Evolutionary conservation across 2,113 vertebrate species (phyloP).

Genomic region (Bubo bubo): DNA sequence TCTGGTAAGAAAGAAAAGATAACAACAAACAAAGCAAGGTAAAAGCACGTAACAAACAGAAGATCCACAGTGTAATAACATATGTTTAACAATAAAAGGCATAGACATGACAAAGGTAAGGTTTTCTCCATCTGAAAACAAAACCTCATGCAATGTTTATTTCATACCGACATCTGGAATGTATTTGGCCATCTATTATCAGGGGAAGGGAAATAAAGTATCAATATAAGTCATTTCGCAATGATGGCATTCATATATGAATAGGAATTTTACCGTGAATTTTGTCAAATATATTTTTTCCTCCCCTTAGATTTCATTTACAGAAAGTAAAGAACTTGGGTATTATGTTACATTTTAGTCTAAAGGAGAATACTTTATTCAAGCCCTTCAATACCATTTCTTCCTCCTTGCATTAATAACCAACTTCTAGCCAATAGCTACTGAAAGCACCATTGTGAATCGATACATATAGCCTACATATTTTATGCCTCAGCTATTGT

Average conservation of each 20-base stretch:
- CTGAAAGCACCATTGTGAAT: constrained; percentile 30
- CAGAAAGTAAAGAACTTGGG: neutral
- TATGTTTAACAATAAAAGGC: neutral
- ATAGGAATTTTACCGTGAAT: neutral
- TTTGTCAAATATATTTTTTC: neutral
- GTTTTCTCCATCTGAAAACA: constrained; percentile 17
- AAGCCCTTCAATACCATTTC: constrained; percentile 1
- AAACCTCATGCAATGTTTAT: constrained; percentile 25
- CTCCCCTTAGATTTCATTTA: neutral
- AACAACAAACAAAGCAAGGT: neutral
- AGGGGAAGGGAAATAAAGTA: neutral
- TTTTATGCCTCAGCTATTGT: neutral
- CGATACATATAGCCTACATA: neutral
- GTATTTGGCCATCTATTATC: neutral
- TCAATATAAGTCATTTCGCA: neutral
- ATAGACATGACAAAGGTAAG: neutral
- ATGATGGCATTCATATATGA: neutral
- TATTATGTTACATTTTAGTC: neutral
- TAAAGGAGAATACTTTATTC: neutral
- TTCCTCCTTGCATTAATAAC: neutral
- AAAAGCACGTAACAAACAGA: neutral
- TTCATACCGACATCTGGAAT: constrained; percentile 60
- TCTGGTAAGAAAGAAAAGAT: neutral
- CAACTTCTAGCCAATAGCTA: neutral
- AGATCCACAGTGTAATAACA: neutral